phyloP scores from a whole-genome alignment of 2,113 vertebrate genomes.

The Mus spicilegus region DNA sequence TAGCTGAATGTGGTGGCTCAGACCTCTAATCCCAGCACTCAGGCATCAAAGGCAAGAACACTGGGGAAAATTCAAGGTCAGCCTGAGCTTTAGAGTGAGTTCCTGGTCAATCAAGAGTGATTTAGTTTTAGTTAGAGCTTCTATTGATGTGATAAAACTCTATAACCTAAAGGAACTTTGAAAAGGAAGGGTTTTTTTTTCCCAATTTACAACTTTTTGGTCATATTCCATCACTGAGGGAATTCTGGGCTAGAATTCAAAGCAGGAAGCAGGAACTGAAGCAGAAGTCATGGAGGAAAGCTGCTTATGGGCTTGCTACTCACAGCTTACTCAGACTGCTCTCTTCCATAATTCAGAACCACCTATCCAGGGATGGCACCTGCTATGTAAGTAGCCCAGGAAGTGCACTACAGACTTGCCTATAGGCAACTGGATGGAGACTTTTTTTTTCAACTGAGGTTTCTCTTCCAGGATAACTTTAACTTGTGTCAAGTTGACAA shows the following conservation, averaged over 20 bases:
- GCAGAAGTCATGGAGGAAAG: background rate
- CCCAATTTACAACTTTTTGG: background rate
- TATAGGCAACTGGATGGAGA: background rate
- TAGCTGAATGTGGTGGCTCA: background rate
- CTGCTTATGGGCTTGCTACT: background rate
- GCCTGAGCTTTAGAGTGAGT: background rate
- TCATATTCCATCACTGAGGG: background rate
- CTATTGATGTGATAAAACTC: background rate
- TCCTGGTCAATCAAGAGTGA: background rate
- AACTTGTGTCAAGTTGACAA: background rate
- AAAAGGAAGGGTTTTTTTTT: background rate
- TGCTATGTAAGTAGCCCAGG: no score
- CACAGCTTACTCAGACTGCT: background rate
- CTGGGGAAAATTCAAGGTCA: background rate
- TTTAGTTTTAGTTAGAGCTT: background rate
- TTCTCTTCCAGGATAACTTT: background rate
- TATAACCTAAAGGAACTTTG: background rate
- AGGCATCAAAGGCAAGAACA: background rate
- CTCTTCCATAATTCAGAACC: background rate
- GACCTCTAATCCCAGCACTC: background rate
- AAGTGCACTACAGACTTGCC: background rate
- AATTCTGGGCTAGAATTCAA: background rate
- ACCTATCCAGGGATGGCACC: background rate
- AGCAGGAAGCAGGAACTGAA: background rate
- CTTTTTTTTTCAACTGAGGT: background rate